phyloP scores from a whole-genome alignment of 2,113 vertebrate genomes.

The Illadopsis cleaveri region DNA sequence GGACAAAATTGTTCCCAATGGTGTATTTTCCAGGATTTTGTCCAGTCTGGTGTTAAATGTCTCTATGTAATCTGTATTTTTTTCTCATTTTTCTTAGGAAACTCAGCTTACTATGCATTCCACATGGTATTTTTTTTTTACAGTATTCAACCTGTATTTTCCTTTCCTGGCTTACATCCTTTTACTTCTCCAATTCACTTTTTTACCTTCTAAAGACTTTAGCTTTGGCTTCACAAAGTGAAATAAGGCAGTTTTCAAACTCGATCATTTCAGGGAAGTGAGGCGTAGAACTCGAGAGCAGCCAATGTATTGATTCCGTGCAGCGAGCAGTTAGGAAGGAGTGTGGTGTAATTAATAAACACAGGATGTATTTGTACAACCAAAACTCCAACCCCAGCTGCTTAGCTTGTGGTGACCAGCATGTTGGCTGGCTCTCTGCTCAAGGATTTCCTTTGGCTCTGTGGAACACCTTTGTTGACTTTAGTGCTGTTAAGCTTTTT shows the following conservation, averaged over 20 bases:
- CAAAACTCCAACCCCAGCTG: neutral
- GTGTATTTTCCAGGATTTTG: conserved; percentile 26
- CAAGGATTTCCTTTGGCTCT: neutral
- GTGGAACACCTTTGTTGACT: neutral
- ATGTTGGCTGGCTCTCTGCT: neutral
- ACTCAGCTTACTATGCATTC: neutral
- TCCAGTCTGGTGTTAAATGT: neutral
- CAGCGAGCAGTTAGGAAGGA: neutral
- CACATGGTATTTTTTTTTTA: neutral
- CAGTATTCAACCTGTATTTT: neutral
- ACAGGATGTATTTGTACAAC: neutral
- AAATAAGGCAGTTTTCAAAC: neutral
- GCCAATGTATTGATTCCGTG: neutral
- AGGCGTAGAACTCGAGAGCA: neutral
- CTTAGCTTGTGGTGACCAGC: neutral
- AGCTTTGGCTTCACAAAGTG: neutral
- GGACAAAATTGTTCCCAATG: neutral
- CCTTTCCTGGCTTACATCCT: neutral
- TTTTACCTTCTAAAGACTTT: neutral
- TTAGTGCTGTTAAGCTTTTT: neutral
- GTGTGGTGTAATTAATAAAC: neutral
- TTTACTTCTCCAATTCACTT: neutral
- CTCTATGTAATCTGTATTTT: neutral
- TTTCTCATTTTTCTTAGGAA: neutral
- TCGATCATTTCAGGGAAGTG: neutral